Evolutionary conservation across 2,888 invertebrate genomes (phyloP).

Genomic region (Ophioninae sp.): DNA sequence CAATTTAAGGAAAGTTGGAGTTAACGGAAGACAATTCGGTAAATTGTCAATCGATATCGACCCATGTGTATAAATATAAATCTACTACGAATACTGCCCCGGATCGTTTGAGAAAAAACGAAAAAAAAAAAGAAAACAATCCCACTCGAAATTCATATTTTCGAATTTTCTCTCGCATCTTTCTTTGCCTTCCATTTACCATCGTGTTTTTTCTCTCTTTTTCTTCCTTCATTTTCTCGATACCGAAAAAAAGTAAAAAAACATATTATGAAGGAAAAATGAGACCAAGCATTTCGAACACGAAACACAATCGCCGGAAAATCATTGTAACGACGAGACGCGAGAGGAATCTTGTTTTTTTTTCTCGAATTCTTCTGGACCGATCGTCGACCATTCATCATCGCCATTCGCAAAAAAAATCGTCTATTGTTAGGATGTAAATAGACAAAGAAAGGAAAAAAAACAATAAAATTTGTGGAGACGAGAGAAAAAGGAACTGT

Average conservation of each 20-base stretch:
- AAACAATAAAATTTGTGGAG: constrained; percentile 68
- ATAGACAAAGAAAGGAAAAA: constrained; percentile 69
- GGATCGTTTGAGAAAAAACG: constrained; percentile 71
- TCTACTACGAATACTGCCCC: constrained; percentile 72
- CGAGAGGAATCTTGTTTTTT: background rate
- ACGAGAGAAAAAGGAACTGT: constrained; percentile 53
- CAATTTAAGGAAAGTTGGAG: constrained; percentile 54
- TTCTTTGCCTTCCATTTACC: background rate
- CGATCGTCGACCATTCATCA: constrained; percentile 72
- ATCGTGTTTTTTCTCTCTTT: background rate
- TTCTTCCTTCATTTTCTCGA: background rate
- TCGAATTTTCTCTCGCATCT: constrained; percentile 7
- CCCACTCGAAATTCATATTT: background rate
- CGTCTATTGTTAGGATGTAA: constrained; percentile 76
- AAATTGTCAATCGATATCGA: constrained; percentile 68
- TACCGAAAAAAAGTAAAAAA: background rate
- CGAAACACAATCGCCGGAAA: background rate
- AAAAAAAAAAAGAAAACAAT: background rate
- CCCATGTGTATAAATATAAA: constrained; percentile 70
- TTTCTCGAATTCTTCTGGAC: constrained; percentile 67
- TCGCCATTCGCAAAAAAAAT: constrained; percentile 67
- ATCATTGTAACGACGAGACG: background rate
- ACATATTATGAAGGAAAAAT: background rate
- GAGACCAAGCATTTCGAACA: background rate
- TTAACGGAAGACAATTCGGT: constrained; percentile 57